Base-by-base conservation (phyloP, 2,113 vertebrate species). In the Panthera tigris region DNA sequence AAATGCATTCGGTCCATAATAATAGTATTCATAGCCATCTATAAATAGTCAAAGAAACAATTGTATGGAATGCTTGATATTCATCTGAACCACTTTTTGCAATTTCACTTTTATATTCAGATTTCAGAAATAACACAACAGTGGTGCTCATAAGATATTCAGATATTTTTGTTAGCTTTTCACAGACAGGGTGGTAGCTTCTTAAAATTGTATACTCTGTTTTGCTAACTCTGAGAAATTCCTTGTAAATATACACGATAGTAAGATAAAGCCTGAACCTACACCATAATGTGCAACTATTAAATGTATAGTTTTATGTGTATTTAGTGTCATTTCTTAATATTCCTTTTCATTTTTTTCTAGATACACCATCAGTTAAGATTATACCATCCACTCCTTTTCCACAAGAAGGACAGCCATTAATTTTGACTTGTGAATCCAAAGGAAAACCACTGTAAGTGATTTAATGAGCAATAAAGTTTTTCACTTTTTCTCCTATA, bases 391-490 rank as follows among this genome's bases (percentile, higher is more conserved):
- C 99, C 36, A 98, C 99, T 98, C 99, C 99, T 94, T 99, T 99
- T 98, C 99, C 99, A 97, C 99, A 99, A 98, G 99, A 99, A 99
- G 99, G 99, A 98, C 99, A 99, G 94, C 99, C 99, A 98, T 99
- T 99, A 98, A 99, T 99, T 99, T 98, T 99, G 99, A 99, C 99
- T 98, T 99, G 99, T 98, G 99, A 99, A 98, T 99, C 99, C 98
- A 99, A 99, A 99, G 99, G 99, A 99, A 99, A 99, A 98, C 99
- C 99, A 97, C 99, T 99, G 99, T 99, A 99, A 99, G 99, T 99
- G 84, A 98, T 98, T 98, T 98, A 98, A 98, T 96, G 96, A 98
- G 89, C 68, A 97, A 96, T 98, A 87, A 93, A 23, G 16, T 92
- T 98, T 91, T 98, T 98, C 95, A 97, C 94, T 98, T 97, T 98